Base-by-base conservation (phyloP, 2,888 invertebrate genomes). In the Polydrusus pterygomalis region DNA sequence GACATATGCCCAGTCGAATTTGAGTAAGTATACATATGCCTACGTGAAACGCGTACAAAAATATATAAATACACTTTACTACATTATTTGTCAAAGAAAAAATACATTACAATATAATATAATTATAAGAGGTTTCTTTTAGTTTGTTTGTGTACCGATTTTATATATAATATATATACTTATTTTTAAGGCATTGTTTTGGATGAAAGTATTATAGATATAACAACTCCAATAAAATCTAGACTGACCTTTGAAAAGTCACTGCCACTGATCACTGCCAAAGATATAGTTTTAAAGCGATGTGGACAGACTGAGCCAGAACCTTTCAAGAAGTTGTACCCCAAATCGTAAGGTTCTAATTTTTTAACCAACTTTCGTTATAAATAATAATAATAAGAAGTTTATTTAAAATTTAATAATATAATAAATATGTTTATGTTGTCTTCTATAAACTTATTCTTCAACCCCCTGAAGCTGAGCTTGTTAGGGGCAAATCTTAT, bases 301-400 rank as follows among this genome's bases (percentile, higher is more conserved):
- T 95, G 95, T 87, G 89, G 89, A 78, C 95, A 95, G 87, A 87
- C 89, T 17, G 90, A 90, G 79, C 89, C 91, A 49, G 82, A 92
- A 79, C 87, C 88, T 74, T 95, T 95, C 88, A 89, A 90, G 86
- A 89, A 90, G 87, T 90, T 91, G 85, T 95, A 93, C 87, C 90
- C 92, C 78, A 88, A 91, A 82, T 86, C 89, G 92, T 93, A 85
- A 90, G 90, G 47, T n/a, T 10, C 10, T 43, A 56, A 13, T 18
- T 7, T 58, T 9, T 40, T 40, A 11, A 5, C 8, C 5, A 5
- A 25, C 5, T 25, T 25, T 25, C n/a, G n/a, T n/a, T n/a, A n/a
- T n/a, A n/a, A n/a, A n/a, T n/a, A n/a, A n/a, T n/a, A n/a, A n/a
- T n/a, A n/a, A n/a, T n/a, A n/a, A n/a, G n/a, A n/a, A n/a, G n/a